Base-by-base conservation (phyloP, 1,140 invertebrate genomes). In the Octopus bimaculoides region DNA sequence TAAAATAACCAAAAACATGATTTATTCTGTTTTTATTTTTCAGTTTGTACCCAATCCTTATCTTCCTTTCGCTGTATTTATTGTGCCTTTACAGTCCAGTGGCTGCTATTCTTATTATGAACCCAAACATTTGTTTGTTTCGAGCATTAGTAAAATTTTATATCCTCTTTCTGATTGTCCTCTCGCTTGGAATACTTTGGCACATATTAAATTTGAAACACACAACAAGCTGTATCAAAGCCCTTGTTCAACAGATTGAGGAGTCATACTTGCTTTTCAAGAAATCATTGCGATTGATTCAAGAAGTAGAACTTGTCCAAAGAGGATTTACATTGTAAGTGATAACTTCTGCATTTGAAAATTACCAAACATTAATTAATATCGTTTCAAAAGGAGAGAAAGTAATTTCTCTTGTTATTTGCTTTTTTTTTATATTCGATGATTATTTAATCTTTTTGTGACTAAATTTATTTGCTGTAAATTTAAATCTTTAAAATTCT, bases 291-390 rank as follows among this genome's bases (percentile, higher is more conserved):
- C 69, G 81, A 17, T 56, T 83, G 5, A 77, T 83, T 26, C 82
- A 83, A 61, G 82, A 83, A 77, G 81, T 74, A 9, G 82, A 83
- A 55, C 77, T 83, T 14, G 81, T 83, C 10, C 56, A 79, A 17
- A 76, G 79, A 82, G 82, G 82, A 4, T 83, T 83, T 66, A 83
- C 81, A 52, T 75, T 83, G 82, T 83, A 80, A 83, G 82, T 83
- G 55, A 61, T 69, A 6, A 9, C 14, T 69, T 20, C 14, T 52
- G 14, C 53, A n/a, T 7, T 61, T 61, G 26, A 3, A 41, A 41
- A 41, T 41, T 41, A 41, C 26, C 26, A 41, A 41, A 41, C 26
- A 41, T 41, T 41, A 3, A 41, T 41, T 41, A 41, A 8, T 77
- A 53, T 17, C 0, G n/a, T 53, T 76, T 7, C 26, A 41, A 41